These are phyloP conservation scores for Eurytoma adleriae DNA, from an alignment of 2,888 invertebrate genomes.

Conservation along the genomic window DNA sequence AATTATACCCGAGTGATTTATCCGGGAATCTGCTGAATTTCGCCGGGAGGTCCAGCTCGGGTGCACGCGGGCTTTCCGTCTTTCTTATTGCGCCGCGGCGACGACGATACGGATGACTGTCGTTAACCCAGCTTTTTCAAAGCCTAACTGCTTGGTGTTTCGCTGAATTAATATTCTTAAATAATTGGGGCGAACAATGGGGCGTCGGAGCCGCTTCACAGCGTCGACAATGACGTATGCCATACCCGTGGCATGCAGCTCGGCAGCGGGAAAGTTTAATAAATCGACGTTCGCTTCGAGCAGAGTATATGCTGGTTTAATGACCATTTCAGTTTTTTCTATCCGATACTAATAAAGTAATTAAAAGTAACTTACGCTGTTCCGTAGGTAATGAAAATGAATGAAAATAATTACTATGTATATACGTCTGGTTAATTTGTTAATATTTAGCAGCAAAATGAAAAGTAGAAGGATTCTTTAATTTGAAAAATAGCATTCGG, in stretches of 20 bases:
- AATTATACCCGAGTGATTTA: slow-evolving; percentile 60
- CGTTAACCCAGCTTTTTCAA: slow-evolving; percentile 24
- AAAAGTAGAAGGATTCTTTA: too few species aligned
- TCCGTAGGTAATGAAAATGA: too few species aligned
- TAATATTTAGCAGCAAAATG: too few species aligned
- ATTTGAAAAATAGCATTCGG: too few species aligned
- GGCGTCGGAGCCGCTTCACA: slow-evolving; percentile 12
- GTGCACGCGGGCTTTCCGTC: not conserved
- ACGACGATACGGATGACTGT: slow-evolving; percentile 30
- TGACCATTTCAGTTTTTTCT: too few species aligned
- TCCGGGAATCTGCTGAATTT: slow-evolving; percentile 56
- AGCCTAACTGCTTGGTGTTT: slow-evolving; percentile 7
- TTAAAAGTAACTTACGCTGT: too few species aligned
- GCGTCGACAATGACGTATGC: slow-evolving; percentile 35
- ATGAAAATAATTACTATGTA: too few species aligned
- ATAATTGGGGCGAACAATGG: slow-evolving; percentile 40
- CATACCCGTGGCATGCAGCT: not conserved
- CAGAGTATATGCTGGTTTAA: not conserved
- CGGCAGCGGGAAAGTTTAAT: not conserved
- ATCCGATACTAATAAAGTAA: too few species aligned
- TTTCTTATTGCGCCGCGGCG: slow-evolving; percentile 28
- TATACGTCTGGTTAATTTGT: too few species aligned
- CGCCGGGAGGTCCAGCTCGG: slow-evolving; percentile 9
- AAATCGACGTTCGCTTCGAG: not conserved
- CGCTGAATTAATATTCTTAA: slow-evolving; percentile 49